Evolutionary conservation across 2,797 vertebrate species (phyloP), one percentile per base, ranked within the genome.

Genomic region (Esox lucius): DNA sequence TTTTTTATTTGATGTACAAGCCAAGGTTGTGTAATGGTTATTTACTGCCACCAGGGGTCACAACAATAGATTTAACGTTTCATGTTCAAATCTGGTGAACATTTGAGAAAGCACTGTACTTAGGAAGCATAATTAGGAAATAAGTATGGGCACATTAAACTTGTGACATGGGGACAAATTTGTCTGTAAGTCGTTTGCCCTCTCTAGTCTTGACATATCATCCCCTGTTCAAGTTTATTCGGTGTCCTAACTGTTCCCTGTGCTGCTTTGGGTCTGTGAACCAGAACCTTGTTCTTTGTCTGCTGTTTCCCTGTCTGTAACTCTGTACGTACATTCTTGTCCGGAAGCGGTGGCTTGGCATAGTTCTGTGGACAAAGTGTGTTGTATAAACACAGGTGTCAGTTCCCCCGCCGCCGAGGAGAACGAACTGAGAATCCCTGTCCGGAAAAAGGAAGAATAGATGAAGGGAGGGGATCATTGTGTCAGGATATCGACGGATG

Each of bases 1-100:
- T 11, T 11, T n/a, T 68, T 8, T 13, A 19, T 68, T 68, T 12
- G 42, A 13, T 56, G n/a, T 56, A 16, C 53, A 56, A 22, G 56
- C 66, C 28, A 19, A 67, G 33, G 35, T 46, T 82, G 26, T 89
- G 90, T 83, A 89, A 5, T 85, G 42, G 64, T 68, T 68, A 4
- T 70, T 77, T 13, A 80, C 48, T 79, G 81, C 88, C 91, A 91
- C 90, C 83, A 90, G 91, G 84, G 91, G 92, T 91, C 91, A 83
- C 22, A 61, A 12, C 56, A 61, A 3, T 19, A 24, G 5, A 17
- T n/a, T 46, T 4, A 22, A 11, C 9, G 42, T 46, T 46, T 46
- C 12, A 46, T 46, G 42, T 13, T 46, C 42, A 46, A 46, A 46
- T 46, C 42, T 13, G 2, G 4, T 46, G 42, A 46, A 46, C 42